Percentiles rank a stretch among this genome's conserved stretches.
Conservation (phyloP, 2,888 invertebrate genomes). For the Drosophila colorata region DNA sequence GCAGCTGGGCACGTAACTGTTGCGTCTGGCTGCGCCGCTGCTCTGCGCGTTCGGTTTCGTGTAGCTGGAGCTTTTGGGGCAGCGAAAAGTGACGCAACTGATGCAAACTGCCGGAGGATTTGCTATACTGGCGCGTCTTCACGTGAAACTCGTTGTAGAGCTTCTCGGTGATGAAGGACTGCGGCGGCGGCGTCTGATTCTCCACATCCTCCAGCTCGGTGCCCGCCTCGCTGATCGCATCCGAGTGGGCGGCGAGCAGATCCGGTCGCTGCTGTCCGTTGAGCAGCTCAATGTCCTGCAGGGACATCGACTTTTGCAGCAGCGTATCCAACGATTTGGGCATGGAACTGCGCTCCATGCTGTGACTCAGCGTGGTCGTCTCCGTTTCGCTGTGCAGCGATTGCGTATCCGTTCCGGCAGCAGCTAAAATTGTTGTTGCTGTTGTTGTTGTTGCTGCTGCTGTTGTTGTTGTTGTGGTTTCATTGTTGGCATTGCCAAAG, state of each 20-base stretch:
- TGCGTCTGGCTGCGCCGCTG: conserved; percentile 83
- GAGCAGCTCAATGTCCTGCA: conserved; percentile 84
- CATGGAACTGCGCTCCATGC: conserved; percentile 68
- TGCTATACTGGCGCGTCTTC: conserved; percentile 89
- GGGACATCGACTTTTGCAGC: conserved; percentile 84
- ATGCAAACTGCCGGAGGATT: conserved; percentile 88
- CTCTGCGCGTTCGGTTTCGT: conserved; percentile 83
- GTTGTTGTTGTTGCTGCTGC: too few species aligned
- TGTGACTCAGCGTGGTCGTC: conserved; percentile 77
- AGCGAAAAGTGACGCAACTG: conserved; percentile 84
- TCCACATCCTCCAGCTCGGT: conserved; percentile 82
- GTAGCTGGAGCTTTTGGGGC: conserved; percentile 86
- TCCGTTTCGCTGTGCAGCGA: conserved; percentile 74
- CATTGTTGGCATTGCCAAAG: conserved; percentile 86
- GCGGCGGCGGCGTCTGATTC: conserved; percentile 85
- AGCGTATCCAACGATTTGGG: conserved; percentile 69
- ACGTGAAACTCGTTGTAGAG: conserved; percentile 90
- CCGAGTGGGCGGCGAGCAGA: conserved; percentile 76
- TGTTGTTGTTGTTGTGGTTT: conserved; percentile 1
- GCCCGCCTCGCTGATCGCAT: conserved; percentile 83
- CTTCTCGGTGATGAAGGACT: conserved; percentile 89
- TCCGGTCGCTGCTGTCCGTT: conserved; percentile 80
- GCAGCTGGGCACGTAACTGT: conserved; percentile 56
- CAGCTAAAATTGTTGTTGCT: neutral
- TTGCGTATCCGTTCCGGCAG: conserved; percentile 33